Conservation (phyloP, 2,888 invertebrate genomes). For the Cantharis rustica region DNA sequence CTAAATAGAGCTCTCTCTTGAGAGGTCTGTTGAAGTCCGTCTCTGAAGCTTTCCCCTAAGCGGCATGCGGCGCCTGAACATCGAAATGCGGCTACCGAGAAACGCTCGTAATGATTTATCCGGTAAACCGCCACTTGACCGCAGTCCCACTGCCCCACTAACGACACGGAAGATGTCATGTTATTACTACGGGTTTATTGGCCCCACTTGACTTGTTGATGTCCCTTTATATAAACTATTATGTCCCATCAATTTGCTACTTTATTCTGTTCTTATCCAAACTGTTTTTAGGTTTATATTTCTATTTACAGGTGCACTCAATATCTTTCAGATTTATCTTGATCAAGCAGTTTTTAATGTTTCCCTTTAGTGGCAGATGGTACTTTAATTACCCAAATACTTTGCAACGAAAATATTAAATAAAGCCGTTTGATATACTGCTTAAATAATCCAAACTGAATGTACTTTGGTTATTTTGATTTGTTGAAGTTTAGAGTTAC, state of each 20-base stretch:
- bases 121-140: constrained; percentile 35
- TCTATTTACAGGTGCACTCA: background rate
- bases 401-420: background rate
- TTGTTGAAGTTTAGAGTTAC: background rate
- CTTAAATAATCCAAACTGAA: background rate
- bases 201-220: constrained; percentile 28
- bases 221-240: constrained; percentile 27
- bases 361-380: background rate
- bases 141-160: constrained; percentile 34
- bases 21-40: constrained; percentile 23
- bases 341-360: background rate
- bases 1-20: constrained; percentile 16
- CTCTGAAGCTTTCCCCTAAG: constrained; percentile 18
- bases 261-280: constrained; percentile 13
- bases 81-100: constrained; percentile 28
- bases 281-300: background rate
- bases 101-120: constrained; percentile 35
- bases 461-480: background rate
- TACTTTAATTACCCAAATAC: background rate
- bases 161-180: constrained; percentile 31
- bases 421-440: background rate
- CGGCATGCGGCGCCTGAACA: constrained; percentile 30
- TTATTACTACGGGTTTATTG: constrained; percentile 31
- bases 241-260: constrained; percentile 24
- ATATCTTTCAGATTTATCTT: background rate